Evolutionary conservation across 2,888 invertebrate genomes (phyloP), one percentile per base, ranked within the genome.

Genomic region (Euzophera pinguis): DNA sequence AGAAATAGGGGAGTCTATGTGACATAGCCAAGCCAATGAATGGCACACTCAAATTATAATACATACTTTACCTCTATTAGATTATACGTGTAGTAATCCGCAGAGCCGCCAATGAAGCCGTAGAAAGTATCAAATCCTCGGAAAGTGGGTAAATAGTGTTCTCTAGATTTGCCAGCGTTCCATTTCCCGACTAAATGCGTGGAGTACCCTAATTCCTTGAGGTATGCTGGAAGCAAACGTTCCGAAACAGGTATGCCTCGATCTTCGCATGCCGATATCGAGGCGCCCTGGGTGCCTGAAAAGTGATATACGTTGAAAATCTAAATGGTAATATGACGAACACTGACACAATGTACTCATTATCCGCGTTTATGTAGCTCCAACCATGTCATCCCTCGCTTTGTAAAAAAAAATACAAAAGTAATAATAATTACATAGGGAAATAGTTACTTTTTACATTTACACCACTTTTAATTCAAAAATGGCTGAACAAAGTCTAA

Each of bases 161-260:
- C 90, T 53, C 91, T 89, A 65, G 92, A 93, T 81, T 93, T 95
- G n/a, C 97, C 97, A 66, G 97, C 89, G 80, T 94, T 93, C 97
- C 97, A 97, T 91, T 97, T 97, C 38, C 97, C 97, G 10, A 97
- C 91, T 38, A 95, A 90, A 76, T 95, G 93, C 2, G 96, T 96
- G 8, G 81, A 80, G 81, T 97, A 97, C 10, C 96, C 96, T 51
- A 96, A 86, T 58, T 94, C 92, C 65, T 90, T 88, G 53, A 93
- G 84, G 69, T 92, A 90, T 64, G 95, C 91, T 0, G 97, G 95
- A 62, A 97, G 81, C 0, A 96, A 80, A 55, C 92, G 93, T 57
- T 93, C 92, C 37, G 92, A 84, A 2, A 94, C 71, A 0, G 94
- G 93, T n/a, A 97, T 78, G 1, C 94, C 94, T 70, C 94, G 93